These are phyloP conservation scores for Cardiocondyla obscurior DNA, from an alignment of 1,140 invertebrate genomes.

Conservation along the genomic window DNA sequence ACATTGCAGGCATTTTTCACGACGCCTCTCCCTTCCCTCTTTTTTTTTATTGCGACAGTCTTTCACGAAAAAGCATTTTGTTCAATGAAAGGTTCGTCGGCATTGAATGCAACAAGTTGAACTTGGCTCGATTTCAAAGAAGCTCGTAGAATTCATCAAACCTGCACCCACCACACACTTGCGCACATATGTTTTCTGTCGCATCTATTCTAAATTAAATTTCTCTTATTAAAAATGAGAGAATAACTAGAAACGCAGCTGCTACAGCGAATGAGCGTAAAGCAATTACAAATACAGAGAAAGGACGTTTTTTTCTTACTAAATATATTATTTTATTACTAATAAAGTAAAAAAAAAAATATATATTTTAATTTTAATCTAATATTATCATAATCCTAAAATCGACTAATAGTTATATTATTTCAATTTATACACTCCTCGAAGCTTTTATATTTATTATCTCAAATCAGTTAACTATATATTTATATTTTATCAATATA, in stretches of 20 bases:
- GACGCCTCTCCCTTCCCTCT: too few relatives aligned
- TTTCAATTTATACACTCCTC: not conserved
- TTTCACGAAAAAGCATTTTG: conserved; percentile 31
- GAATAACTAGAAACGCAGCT: not conserved
- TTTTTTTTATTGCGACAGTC: conserved; percentile 1
- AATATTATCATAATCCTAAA: not conserved
- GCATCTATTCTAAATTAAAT: conserved; percentile 30
- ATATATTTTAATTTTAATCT: not conserved
- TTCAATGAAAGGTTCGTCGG: conserved; percentile 52
- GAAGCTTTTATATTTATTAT: not conserved
- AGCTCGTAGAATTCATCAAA: conserved; percentile 70
- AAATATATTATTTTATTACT: not conserved
- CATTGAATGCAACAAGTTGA: conserved; percentile 76
- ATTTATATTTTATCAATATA: not conserved
- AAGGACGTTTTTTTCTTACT: not conserved
- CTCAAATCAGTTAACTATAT: not conserved
- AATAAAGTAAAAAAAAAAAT: not conserved
- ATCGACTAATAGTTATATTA: not conserved
- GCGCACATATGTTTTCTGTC: conserved; percentile 18
- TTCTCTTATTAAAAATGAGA: not conserved
- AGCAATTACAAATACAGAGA: not conserved
- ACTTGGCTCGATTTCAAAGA: conserved; percentile 75
- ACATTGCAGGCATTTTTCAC: not conserved
- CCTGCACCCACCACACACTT: not conserved
- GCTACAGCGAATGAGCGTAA: not conserved